Percentiles rank a stretch among this genome's conserved stretches.
These are phyloP conservation scores for Calliopum simillimum DNA, from an alignment of 2,888 invertebrate genomes.

Conservation along the genomic window DNA sequence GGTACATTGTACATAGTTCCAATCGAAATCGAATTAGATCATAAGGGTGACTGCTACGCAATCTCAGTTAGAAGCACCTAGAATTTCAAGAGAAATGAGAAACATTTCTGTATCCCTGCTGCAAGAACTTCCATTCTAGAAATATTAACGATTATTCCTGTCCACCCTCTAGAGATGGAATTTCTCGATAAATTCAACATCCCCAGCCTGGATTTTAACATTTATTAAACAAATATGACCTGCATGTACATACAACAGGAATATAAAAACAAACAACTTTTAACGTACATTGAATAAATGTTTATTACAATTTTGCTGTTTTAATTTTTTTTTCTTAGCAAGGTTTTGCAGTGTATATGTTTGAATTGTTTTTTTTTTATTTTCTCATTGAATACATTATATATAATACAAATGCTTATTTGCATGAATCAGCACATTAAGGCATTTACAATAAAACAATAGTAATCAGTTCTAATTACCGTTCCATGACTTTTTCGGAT, in stretches of 20 bases:
- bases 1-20: too few relatives aligned
- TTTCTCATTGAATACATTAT: slow-evolving; percentile 43
- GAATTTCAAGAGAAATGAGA: too few relatives aligned
- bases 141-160: too few relatives aligned
- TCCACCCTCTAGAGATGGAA: too few relatives aligned
- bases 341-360: slow-evolving; percentile 24
- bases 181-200: too few relatives aligned
- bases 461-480: background rate
- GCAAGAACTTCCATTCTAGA: too few relatives aligned
- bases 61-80: too few relatives aligned
- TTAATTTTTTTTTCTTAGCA: background rate
- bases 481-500: background rate
- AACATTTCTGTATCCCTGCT: too few relatives aligned
- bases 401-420: slow-evolving; percentile 47
- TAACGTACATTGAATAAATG: slow-evolving; percentile 2
- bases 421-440: slow-evolving; percentile 6
- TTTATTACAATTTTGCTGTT: background rate
- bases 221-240: too few relatives aligned
- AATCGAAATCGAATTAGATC: too few relatives aligned
- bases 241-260: background rate
- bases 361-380: slow-evolving; percentile 29
- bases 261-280: slow-evolving; percentile 23
- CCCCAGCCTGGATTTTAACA: too few relatives aligned
- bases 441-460: slow-evolving; percentile 30
- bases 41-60: too few relatives aligned